A percentile compares a stretch with the other conserved stretches of the same genome.
Evolutionary conservation across 2,113 vertebrate genomes (phyloP).

Genomic region (Nothocercus nigrocapillus): DNA sequence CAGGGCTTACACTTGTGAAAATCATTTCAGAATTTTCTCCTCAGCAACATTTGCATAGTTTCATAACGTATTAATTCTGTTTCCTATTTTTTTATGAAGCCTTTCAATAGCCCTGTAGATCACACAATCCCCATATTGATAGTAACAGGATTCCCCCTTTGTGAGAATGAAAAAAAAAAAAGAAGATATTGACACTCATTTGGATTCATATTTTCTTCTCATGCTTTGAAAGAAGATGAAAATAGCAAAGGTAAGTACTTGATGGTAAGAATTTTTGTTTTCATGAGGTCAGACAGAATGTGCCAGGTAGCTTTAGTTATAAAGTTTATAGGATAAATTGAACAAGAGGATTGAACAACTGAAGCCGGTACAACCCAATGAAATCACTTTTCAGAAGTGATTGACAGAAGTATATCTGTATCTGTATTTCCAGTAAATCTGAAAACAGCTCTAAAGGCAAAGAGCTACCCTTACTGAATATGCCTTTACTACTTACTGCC

Average conservation of each 20-base stretch:
- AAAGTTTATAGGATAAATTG: constrained; percentile 14
- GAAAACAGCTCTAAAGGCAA: constrained; percentile 19
- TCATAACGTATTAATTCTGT: not conserved
- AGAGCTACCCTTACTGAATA: not conserved
- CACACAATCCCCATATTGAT: not conserved
- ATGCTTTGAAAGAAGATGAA: constrained; percentile 4
- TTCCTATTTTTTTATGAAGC: not conserved
- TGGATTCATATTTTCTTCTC: constrained; percentile 25
- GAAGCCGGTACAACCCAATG: not conserved
- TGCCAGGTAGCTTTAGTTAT: not conserved
- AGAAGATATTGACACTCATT: not conserved
- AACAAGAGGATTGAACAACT: not conserved
- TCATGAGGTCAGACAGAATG: not conserved
- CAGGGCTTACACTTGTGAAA: not conserved
- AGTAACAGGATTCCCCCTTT: not conserved
- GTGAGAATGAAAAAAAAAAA: constrained; percentile 28
- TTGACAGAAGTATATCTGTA: not conserved
- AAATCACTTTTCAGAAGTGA: too few species aligned
- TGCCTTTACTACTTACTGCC: not conserved
- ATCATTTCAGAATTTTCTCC: not conserved
- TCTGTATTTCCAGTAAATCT: constrained; percentile 19
- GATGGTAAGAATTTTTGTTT: not conserved
- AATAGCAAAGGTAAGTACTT: constrained; percentile 27
- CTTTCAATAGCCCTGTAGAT: not conserved
- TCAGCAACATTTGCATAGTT: not conserved